A percentile compares a stretch with the other conserved stretches of the same genome.
Evolutionary conservation across 2,888 invertebrate genomes (phyloP).

Genomic region (Chelonus formosanus): DNA sequence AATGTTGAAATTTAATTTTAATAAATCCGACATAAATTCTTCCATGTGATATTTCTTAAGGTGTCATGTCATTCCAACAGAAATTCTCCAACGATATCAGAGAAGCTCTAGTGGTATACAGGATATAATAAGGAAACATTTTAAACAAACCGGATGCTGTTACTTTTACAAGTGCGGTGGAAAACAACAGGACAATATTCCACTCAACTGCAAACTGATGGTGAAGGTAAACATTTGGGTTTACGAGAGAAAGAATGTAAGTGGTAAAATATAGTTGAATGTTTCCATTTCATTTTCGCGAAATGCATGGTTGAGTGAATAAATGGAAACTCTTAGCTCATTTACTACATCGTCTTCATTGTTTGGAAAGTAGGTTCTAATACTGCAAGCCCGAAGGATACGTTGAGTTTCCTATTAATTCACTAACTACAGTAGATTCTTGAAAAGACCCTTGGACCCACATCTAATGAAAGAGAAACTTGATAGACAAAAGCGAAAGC

Average conservation of each 20-base stretch:
- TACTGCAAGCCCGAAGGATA: not conserved
- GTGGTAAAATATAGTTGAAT: not conserved
- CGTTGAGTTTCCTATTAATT: not conserved
- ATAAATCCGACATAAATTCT: slow-evolving; percentile 11
- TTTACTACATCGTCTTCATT: slow-evolving; percentile 1
- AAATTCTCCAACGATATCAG: slow-evolving; percentile 14
- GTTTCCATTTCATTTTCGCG: slow-evolving; percentile 5
- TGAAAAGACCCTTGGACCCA: not conserved
- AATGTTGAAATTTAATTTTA: slow-evolving; percentile 1
- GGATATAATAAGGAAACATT: slow-evolving; percentile 9
- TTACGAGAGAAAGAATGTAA: not conserved
- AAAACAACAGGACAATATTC: slow-evolving; percentile 19
- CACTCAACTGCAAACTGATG: slow-evolving; percentile 33
- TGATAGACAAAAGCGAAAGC: slow-evolving; percentile 2
- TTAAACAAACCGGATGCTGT: slow-evolving; percentile 16
- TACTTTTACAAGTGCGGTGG: not conserved
- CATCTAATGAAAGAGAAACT: slow-evolving; percentile 5
- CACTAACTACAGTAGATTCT: not conserved
- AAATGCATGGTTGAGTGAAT: not conserved
- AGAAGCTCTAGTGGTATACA: slow-evolving; percentile 16
- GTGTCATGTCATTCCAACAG: slow-evolving; percentile 11
- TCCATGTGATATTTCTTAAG: slow-evolving; percentile 17
- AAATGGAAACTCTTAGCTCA: slow-evolving; percentile 11
- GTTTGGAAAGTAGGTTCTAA: too few relatives aligned
- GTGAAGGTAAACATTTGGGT: slow-evolving; percentile 39